These are phyloP conservation scores for Paracanthobrama guichenoti DNA, from an alignment of 2,113 vertebrate genomes.

Conservation along the genomic window DNA sequence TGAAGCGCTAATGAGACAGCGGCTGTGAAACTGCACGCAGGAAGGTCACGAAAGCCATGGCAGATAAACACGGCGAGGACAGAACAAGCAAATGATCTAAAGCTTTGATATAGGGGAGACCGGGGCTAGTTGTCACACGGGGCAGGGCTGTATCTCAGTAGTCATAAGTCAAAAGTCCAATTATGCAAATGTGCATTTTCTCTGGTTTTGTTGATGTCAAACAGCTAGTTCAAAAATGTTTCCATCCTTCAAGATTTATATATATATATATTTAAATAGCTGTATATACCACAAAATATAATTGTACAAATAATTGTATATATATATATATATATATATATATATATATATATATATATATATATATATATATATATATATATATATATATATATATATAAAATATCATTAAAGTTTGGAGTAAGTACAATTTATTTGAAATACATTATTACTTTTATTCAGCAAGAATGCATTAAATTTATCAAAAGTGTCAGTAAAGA, in stretches of 20 bases:
- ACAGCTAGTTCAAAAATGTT: background rate
- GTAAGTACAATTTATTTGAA: no score
- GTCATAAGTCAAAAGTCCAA: background rate
- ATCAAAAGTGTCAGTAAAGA: no score
- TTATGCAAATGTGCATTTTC: background rate
- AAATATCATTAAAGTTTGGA: background rate
- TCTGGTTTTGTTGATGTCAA: background rate
- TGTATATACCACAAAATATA: background rate
- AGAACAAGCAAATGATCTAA: slow-evolving; percentile 7
- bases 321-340: no score
- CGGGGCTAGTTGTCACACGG: background rate
- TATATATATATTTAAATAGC: background rate
- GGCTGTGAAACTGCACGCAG: slow-evolving; percentile 16
- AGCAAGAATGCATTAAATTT: no score
- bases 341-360: no score
- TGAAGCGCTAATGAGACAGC: slow-evolving; percentile 35
- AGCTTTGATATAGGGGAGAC: background rate
- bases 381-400: no score
- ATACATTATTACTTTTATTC: no score
- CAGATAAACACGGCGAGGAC: slow-evolving; percentile 3
- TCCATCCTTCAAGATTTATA: background rate
- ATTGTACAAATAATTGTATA: background rate
- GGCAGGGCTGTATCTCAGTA: background rate
- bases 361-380: no score
- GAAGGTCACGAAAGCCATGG: slow-evolving; percentile 4